Conservation (phyloP, 1,140 invertebrate species). For the Drosophila eugracilis region DNA sequence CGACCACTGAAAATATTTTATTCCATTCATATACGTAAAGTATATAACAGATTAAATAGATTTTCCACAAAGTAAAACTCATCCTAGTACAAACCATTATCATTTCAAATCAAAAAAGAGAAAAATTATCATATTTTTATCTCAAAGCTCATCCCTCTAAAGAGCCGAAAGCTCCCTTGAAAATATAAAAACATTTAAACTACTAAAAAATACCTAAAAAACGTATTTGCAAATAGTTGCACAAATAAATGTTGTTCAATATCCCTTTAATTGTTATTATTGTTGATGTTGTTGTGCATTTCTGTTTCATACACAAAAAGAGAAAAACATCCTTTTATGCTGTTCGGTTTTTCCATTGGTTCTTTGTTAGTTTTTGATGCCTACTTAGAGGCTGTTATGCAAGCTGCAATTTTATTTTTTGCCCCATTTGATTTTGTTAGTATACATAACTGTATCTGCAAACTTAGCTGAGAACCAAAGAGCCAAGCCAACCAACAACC, state of each 20-base stretch:
- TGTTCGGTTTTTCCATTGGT: constrained; percentile 39
- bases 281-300: constrained; percentile 71
- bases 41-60: no score
- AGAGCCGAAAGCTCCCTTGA: constrained; percentile 6
- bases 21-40: neutral
- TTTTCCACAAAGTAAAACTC: no score
- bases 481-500: constrained; percentile 26
- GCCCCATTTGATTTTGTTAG: constrained; percentile 38
- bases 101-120: constrained; percentile 6
- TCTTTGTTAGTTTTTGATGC: constrained; percentile 66
- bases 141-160: constrained; percentile 13
- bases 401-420: constrained; percentile 58
- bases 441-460: constrained; percentile 42
- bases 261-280: constrained; percentile 66
- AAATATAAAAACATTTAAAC: constrained; percentile 24
- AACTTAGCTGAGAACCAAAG: constrained; percentile 27
- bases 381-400: constrained; percentile 76
- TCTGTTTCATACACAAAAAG: constrained; percentile 49
- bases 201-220: constrained; percentile 42
- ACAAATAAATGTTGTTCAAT: constrained; percentile 60
- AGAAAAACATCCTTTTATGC: constrained; percentile 34
- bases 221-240: constrained; percentile 69
- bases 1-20: neutral
- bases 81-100: constrained; percentile 5
- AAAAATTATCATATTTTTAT: constrained; percentile 1